phyloP scores from a whole-genome alignment of 2,888 invertebrate species.

The Trachelus troglodyta region DNA sequence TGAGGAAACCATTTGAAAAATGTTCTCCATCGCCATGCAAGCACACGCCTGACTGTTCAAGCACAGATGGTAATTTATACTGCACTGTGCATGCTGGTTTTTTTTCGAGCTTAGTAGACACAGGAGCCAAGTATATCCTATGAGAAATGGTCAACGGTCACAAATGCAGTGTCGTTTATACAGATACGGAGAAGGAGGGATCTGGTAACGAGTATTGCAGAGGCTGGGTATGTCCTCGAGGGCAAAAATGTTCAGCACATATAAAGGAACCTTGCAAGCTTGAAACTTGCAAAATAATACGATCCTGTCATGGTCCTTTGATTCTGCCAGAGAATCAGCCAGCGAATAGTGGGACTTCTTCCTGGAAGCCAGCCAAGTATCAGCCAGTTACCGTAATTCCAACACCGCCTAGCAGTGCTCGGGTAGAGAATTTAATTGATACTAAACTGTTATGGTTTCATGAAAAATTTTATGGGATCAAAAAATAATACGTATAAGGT shows the following conservation, averaged over 20 bases:
- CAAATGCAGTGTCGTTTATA: neutral
- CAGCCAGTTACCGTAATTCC: neutral
- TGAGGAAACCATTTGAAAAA: constrained; percentile 40
- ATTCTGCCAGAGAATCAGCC: neutral
- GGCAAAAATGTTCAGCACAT: constrained; percentile 39
- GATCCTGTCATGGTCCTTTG: constrained; percentile 38
- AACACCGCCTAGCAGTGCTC: neutral
- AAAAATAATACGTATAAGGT: neutral
- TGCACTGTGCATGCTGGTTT: neutral
- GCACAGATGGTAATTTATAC: constrained; percentile 31
- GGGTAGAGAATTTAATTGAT: neutral
- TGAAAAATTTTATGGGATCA: neutral
- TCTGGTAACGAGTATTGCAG: constrained; percentile 37
- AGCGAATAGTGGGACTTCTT: neutral
- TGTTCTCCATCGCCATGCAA: constrained; percentile 41
- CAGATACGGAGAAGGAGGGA: neutral
- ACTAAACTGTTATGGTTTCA: neutral
- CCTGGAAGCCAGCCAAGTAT: neutral
- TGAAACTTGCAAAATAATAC: constrained; percentile 36
- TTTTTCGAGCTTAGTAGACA: no score
- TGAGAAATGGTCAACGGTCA: no score
- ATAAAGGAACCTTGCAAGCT: constrained; percentile 32
- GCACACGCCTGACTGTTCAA: constrained; percentile 47
- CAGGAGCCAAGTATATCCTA: no score
- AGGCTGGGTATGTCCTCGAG: constrained; percentile 55